These are phyloP conservation scores for Acrobasis repandana DNA, from an alignment of 2,888 invertebrate species.

Conservation along the genomic window DNA sequence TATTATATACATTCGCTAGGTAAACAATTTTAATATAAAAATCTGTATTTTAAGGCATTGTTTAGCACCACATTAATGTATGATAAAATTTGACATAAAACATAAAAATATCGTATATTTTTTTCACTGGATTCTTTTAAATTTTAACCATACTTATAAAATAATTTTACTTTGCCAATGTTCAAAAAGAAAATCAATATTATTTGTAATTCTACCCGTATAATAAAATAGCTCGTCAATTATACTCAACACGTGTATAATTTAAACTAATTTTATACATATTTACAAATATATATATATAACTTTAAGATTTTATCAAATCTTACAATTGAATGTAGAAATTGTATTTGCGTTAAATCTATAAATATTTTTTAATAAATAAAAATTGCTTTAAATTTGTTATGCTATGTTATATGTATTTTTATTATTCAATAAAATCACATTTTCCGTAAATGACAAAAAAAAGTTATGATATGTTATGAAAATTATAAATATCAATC, in stretches of 20 bases:
- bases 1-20: constrained; percentile 45
- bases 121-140: background rate
- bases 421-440: no score
- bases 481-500: no score
- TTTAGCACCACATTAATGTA: constrained; percentile 19
- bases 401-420: no score
- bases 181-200: background rate
- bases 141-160: background rate
- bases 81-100: constrained; percentile 2
- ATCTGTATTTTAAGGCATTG: constrained; percentile 9
- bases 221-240: background rate
- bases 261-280: background rate
- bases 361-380: no score
- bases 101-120: background rate
- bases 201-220: constrained; percentile 13
- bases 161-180: background rate
- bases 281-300: constrained; percentile 3
- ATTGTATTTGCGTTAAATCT: no score
- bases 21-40: constrained; percentile 19
- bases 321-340: no score
- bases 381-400: no score
- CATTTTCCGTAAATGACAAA: no score
- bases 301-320: background rate
- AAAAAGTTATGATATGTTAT: no score
- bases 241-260: background rate